Evolutionary conservation across 1,140 invertebrate species (phyloP), one percentile per base, ranked within the genome.

Genomic region (Oppia nitens): DNA sequence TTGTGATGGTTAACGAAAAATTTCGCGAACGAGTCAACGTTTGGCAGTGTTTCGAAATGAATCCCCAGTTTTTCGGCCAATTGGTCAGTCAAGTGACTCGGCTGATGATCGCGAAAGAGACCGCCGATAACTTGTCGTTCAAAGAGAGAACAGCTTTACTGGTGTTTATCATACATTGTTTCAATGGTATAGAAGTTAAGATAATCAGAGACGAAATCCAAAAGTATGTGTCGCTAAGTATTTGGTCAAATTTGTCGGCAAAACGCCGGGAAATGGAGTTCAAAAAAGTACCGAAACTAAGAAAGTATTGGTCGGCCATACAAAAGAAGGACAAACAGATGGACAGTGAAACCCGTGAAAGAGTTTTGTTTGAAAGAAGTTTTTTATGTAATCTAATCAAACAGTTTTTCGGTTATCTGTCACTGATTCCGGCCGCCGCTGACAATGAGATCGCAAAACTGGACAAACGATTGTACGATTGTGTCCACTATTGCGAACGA

Each of bases 1-100:
- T 95, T 29, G 82, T 88, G 0, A 94, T 98, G 85, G 81, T 98
- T 12, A 99, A 98, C 78, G 94, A 98, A 68, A 98, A 98, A 70
- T 95, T 97, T 68, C 75, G 93, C 17, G 95, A 99, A 74, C 75
- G 93, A 64, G 89, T 98, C 14, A 84, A 86, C 61, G 88, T 92
- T n/a, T 98, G 94, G 94, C 81, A 85, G 78, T 78, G 81, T 17
- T 93, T 98, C 66, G 79, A 85, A 60, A 82, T 83, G 63, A 74
- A 81, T 32, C 81, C 85, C 0, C 78, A 83, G 0, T 78, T 94
- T 59, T 98, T 98, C 73, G 72, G 81, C 0, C 78, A 76, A 2
- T 96, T 98, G 70, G 94, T 98, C 66, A 78, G 83, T 61, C 81
- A 85, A 68, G 82, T 98, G 2, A 71, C 97, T 3, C 71, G 81